These are phyloP conservation scores for Meriones unguiculatus DNA, from an alignment of 2,113 vertebrate species.

Conservation along the genomic window DNA sequence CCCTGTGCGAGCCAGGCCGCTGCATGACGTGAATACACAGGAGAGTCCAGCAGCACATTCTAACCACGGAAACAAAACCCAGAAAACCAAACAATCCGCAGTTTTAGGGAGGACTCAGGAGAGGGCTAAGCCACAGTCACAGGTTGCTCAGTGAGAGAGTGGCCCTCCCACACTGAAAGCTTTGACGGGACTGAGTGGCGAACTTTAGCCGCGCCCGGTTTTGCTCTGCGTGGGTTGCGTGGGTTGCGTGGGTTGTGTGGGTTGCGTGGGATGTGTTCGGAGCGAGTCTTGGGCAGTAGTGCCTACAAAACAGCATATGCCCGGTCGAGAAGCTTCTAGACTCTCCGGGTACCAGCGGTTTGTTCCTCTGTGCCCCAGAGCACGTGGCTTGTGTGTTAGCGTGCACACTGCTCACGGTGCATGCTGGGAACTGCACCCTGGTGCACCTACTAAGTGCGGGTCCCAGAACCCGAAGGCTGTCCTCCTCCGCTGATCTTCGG, in stretches of 20 bases:
- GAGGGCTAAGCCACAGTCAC: neutral
- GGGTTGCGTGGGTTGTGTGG: no score
- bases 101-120: neutral
- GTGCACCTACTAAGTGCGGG: neutral
- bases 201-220: neutral
- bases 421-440: neutral
- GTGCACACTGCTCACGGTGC: neutral
- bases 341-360: accelerated
- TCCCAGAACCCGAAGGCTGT: neutral
- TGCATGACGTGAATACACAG: neutral
- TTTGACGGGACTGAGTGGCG: neutral
- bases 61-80: neutral
- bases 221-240: neutral
- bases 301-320: neutral
- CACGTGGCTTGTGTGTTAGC: accelerated
- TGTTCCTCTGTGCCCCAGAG: neutral
- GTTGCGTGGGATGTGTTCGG: neutral
- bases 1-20: neutral
- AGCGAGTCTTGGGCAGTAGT: neutral
- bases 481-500: neutral
- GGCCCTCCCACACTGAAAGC: neutral
- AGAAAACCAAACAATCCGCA: neutral
- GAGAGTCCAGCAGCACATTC: no score
- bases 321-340: neutral
- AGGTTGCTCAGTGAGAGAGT: accelerated